Percentiles rank a stretch among this genome's conserved stretches.
Conservation (phyloP, 2,797 vertebrate genomes). For the Synanceia verrucosa region DNA sequence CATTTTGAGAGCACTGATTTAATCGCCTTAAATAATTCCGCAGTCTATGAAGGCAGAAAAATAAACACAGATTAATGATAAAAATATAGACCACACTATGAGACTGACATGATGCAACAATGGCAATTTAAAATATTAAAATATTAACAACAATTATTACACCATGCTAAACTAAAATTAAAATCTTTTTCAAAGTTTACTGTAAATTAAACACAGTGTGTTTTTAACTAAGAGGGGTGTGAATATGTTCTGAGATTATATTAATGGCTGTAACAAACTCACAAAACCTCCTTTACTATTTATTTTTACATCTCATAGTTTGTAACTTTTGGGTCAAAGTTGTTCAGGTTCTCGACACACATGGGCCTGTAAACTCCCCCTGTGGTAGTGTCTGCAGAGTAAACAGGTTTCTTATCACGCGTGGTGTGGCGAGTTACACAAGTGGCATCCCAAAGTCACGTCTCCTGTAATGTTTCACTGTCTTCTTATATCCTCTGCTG, state of each 20-base stretch:
- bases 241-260: too few relatives aligned
- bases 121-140: not conserved
- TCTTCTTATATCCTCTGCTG: not conserved
- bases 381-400: not conserved
- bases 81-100: not conserved
- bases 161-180: not conserved
- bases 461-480: not conserved
- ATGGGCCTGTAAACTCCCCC: slow-evolving; percentile 3
- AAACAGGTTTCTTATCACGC: slow-evolving; percentile 25
- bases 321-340: not conserved
- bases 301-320: not conserved
- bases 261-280: not conserved
- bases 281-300: not conserved
- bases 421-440: slow-evolving; percentile 3
- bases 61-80: not conserved
- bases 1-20: not conserved
- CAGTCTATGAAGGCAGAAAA: not conserved
- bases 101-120: not conserved
- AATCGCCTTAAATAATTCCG: not conserved
- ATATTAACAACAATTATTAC: not conserved
- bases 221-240: not conserved
- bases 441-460: not conserved
- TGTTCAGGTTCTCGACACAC: not conserved
- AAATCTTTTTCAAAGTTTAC: not conserved
- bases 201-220: not conserved